phyloP scores from a whole-genome alignment of 2,113 vertebrate genomes.

The Gorsachius goisagi region DNA sequence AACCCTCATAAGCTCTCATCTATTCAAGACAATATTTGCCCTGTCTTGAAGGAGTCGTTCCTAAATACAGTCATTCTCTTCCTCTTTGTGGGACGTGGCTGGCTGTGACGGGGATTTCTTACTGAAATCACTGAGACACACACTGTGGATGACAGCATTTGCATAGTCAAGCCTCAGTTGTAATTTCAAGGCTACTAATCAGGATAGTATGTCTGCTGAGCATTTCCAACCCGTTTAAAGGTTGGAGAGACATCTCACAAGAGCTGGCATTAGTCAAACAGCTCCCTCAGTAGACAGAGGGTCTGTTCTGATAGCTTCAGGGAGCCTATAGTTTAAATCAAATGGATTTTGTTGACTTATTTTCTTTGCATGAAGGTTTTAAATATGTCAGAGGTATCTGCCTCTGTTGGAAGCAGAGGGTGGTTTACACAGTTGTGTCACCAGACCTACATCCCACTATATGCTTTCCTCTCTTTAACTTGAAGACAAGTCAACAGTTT shows the following conservation, averaged over 20 bases:
- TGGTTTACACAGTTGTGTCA: not conserved
- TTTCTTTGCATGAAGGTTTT: not conserved
- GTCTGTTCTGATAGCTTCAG: slow-evolving; percentile 13
- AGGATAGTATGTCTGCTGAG: not conserved
- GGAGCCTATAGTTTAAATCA: not conserved
- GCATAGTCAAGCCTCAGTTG: not conserved
- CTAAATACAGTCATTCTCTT: not conserved
- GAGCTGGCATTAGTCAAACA: slow-evolving; percentile 33
- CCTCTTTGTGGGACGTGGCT: not conserved
- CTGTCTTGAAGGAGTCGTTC: not conserved
- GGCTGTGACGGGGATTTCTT: not conserved
- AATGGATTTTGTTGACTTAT: not conserved
- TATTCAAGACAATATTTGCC: not conserved
- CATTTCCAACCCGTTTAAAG: slow-evolving; percentile 19
- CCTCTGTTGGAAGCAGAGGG: not conserved
- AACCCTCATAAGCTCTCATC: not conserved
- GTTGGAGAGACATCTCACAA: slow-evolving; percentile 42
- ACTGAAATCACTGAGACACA: not conserved
- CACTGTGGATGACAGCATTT: not conserved
- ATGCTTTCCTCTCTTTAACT: not conserved
- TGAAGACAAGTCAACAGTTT: not conserved
- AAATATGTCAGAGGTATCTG: not conserved
- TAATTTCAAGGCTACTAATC: not conserved
- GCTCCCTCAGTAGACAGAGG: not conserved
- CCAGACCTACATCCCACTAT: not conserved